A percentile compares a stretch with the other conserved stretches of the same genome.
These are phyloP conservation scores for Pseudococcus longispinus DNA, from an alignment of 2,888 invertebrate species.

Conservation along the genomic window DNA sequence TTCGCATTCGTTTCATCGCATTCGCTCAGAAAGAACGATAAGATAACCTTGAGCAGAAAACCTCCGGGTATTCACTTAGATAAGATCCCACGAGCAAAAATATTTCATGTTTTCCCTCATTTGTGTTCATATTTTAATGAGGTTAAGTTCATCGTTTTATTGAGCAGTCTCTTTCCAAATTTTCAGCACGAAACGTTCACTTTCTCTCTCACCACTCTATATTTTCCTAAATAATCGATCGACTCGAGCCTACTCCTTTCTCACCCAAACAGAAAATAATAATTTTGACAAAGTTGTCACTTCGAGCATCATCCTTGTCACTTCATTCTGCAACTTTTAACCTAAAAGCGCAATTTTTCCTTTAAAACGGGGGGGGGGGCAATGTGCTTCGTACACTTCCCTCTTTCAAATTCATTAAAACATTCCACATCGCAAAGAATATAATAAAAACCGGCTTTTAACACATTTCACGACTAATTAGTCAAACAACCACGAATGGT, in stretches of 20 bases:
- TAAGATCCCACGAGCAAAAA: neutral
- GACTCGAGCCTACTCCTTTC: no score
- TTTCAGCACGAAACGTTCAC: neutral
- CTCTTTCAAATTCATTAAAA: neutral
- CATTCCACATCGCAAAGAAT: neutral
- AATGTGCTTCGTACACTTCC: no score
- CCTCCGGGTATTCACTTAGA: neutral
- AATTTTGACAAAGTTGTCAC: no score
- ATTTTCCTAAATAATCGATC: no score
- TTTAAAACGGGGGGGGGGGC: neutral
- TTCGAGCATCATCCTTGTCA: no score
- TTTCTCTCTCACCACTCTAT: no score
- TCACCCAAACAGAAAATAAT: no score
- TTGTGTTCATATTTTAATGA: neutral
- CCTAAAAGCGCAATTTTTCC: neutral
- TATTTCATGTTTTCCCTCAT: neutral
- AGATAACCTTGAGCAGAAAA: neutral
- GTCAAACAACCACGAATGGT: neutral
- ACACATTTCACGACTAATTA: conserved; percentile 21
- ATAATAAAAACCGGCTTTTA: neutral
- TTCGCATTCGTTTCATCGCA: no score
- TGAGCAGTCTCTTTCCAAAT: neutral
- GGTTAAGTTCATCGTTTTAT: no score
- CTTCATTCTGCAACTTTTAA: neutral
- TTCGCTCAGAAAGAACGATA: neutral